Conservation (phyloP, 2,113 vertebrate genomes). For the Pterophyllum scalare region DNA sequence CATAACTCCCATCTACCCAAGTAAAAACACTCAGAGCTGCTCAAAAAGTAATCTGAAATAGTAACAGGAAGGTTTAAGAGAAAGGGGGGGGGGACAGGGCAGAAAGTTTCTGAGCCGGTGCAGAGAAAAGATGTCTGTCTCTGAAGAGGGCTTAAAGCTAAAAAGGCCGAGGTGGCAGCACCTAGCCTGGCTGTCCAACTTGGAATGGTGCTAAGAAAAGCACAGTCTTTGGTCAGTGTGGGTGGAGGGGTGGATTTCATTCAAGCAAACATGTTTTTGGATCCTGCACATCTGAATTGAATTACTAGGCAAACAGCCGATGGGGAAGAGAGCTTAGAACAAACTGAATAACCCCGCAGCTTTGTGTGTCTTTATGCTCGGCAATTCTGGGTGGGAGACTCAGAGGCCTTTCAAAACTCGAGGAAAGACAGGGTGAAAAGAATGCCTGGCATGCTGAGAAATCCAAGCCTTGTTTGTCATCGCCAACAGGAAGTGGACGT, state of each 20-base stretch:
- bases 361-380: conserved; percentile 79
- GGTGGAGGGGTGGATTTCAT: conserved; percentile 81
- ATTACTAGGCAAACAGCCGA: conserved; percentile 86
- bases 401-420: conserved; percentile 77
- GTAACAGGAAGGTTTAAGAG: conserved; percentile 52
- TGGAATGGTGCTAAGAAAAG: conserved; percentile 82
- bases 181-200: conserved; percentile 77
- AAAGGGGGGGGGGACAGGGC: conserved; percentile 1
- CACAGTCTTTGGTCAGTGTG: conserved; percentile 78
- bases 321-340: conserved; percentile 80
- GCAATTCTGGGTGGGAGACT: conserved; percentile 81
- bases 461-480: conserved; percentile 83
- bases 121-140: conserved; percentile 69
- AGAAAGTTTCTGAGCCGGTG: conserved; percentile 57
- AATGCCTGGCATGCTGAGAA: conserved; percentile 83
- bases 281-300: conserved; percentile 84
- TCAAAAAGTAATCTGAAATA: conserved; percentile 33
- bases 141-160: conserved; percentile 65
- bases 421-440: conserved; percentile 79
- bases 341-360: conserved; percentile 81
- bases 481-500: conserved; percentile 83
- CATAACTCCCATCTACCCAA: conserved; percentile 26
- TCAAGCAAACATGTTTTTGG: conserved; percentile 85
- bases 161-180: conserved; percentile 77
- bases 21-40: conserved; percentile 45